Base-by-base conservation (phyloP, 2,888 invertebrate species). In the Myathropa florea region DNA sequence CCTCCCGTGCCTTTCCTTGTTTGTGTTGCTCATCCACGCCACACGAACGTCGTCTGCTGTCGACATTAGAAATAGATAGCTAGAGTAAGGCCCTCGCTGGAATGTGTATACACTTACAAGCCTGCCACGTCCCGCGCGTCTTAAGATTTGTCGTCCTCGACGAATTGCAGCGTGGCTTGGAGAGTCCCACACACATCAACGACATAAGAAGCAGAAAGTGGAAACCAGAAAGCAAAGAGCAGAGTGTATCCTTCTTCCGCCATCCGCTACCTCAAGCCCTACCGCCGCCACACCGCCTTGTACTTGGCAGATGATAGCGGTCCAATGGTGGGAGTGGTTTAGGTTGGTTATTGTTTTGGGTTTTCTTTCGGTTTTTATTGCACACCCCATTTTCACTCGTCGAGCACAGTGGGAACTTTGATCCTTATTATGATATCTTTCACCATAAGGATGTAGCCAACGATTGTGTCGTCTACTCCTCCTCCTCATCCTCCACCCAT, bases 1-100 rank as follows among this genome's bases (percentile, higher is more conserved):
- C 6, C 55, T 26, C 30, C 36, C 53, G 10, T 63, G 24, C 18
- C 33, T 39, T 9, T 30, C 63, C 57, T 3, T 46, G 18, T 1
- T n/a, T 46, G 18, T 18, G 46, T n/a, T 46, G 18, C 3, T n/a
- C 57, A 18, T 61, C 59, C 65, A 60, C 28, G 28, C 61, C 65
- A 68, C 39, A 78, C 21, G 71, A 33, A 67, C 75, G 36, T 65
- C 59, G 86, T 86, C 86, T 86, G 86, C 10, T 79, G 65, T 18
- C 86, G 86, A 86, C 86, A 86, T 86, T 83, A 83, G 83, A 86
- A 86, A 86, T 86, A 83, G 83, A 86, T 86, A 71, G 71, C 78
- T 79, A 39, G 14, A 86, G 78, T 55, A n/a, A 46, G 4, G 14
- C 39, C 33, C 33, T 4, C n/a, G n/a, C 1, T 10, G 63, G 68